Evolutionary conservation across 2,797 vertebrate genomes (phyloP).

Genomic region (Margarornis squamiger): DNA sequence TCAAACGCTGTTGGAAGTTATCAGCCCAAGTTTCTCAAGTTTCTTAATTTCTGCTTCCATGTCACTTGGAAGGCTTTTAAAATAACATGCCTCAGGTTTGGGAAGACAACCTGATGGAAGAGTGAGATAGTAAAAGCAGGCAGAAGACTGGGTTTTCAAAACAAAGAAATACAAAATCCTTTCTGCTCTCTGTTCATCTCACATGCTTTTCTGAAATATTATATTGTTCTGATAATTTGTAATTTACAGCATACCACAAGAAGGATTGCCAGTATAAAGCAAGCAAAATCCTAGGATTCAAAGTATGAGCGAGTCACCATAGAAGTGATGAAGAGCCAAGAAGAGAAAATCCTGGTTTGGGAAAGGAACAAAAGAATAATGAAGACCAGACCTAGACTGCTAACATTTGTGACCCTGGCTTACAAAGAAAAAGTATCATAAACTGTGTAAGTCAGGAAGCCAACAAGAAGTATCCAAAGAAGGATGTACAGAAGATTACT

Average conservation of each 20-base stretch:
- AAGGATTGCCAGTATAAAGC: not conserved
- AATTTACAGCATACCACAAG: constrained; percentile 5
- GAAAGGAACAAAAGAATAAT: constrained; percentile 6
- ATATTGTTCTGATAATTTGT: not conserved
- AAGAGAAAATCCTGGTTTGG: not conserved
- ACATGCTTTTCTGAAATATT: constrained; percentile 24
- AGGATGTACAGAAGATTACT: not conserved
- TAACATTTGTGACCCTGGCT: not conserved
- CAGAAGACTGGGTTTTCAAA: not conserved
- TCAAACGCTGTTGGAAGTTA: not conserved
- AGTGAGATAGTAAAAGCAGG: not conserved
- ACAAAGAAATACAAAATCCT: not conserved
- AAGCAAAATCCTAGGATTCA: not conserved
- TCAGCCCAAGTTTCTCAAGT: not conserved
- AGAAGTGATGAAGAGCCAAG: not conserved
- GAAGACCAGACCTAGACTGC: not conserved
- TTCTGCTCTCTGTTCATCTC: not conserved
- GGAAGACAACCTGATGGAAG: not conserved
- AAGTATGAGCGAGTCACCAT: constrained; percentile 8
- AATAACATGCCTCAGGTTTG: not conserved
- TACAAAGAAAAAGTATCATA: not conserved
- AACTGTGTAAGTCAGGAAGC: not conserved
- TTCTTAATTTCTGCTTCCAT: not conserved
- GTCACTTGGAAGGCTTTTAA: not conserved
- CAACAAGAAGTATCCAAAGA: not conserved